Base-by-base conservation (phyloP, 1,140 invertebrate genomes). In the Mycetomoellerius zeteki region DNA sequence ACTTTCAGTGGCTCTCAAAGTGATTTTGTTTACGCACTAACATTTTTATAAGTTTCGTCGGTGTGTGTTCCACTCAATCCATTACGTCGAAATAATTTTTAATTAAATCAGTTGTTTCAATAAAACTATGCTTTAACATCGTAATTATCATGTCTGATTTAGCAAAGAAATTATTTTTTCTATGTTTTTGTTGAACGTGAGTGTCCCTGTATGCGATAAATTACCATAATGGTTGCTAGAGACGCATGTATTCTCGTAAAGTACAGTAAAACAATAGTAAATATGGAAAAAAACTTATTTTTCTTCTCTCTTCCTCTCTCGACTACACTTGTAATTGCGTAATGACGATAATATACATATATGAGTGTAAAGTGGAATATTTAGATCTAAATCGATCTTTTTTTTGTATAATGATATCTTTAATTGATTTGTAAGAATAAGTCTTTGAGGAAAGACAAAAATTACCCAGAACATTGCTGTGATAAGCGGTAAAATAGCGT, bases 101-200 rank as follows among this genome's bases (percentile, higher is more conserved):
- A 71, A 69, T 81, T 81, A 81, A 37, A 33, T 10, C 64, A 14
- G 19, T 21, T 8, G 10, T 56, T 19, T 69, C 21, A 27, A 69
- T 21, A 56, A 71, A 56, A 43, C 47, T 37, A 16, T 8, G 33
- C 12, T 78, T 47, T 30, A 64, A 62, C 56, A 62, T 69, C 19
- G 12, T 56, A 71, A 81, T 81, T 81, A 81, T 14, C 50, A 81
- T 12, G 50, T 81, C 50, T 50, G 54, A 37, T 60, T 69, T 73
- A 50, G 19, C 80, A 21, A 60, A 50, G 30, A 60, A 60, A 27
- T 33, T 37, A 81, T 21, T 81, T 62, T n/a, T 10, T 73, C 12
- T 7, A 19, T 21, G 27, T 56, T 82, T 21, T 58, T 14, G 0
- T 33, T 33, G 2, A 54, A 81, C 8, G 33, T 24, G 16, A 81